These are phyloP conservation scores for Bhutanitis thaidina DNA, from an alignment of 2,888 invertebrate species.

Conservation along the genomic window DNA sequence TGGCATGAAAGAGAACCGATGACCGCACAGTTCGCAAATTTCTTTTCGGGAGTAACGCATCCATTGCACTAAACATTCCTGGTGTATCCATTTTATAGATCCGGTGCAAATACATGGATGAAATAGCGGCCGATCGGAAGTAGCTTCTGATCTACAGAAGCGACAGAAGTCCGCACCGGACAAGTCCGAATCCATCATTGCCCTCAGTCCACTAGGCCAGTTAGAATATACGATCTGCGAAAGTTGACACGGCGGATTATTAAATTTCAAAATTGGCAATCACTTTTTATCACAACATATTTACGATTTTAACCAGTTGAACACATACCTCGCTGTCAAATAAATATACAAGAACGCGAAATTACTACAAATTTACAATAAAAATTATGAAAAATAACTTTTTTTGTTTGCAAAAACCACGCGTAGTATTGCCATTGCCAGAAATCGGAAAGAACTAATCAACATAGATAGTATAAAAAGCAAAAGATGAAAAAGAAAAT, in stretches of 20 bases:
- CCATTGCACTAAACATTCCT: constrained; percentile 99
- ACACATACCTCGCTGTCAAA: constrained; percentile 40
- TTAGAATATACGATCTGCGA: constrained; percentile 57
- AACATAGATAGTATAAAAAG: too few relatives aligned
- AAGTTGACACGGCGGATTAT: constrained; percentile 37
- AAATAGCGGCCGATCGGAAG: constrained; percentile 94
- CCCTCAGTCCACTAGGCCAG: constrained; percentile 67
- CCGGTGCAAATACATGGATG: constrained; percentile 99
- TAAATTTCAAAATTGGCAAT: constrained; percentile 11
- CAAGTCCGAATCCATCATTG: constrained; percentile 72
- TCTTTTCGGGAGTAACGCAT: constrained; percentile 99
- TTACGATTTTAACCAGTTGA: neutral
- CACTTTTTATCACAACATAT: neutral
- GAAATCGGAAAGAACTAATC: too few relatives aligned
- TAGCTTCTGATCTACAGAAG: constrained; percentile 97
- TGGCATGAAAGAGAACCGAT: constrained; percentile 98
- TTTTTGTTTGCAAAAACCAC: constrained; percentile 53
- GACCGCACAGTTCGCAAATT: constrained; percentile 98
- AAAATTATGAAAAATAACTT: constrained; percentile 29
- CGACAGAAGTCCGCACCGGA: constrained; percentile 95
- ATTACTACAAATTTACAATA: constrained; percentile 43
- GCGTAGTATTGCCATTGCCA: constrained; percentile 33
- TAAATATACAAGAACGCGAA: constrained; percentile 36
- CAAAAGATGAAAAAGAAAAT: too few relatives aligned
- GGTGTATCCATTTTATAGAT: constrained; percentile 99